Evolutionary conservation across 2,888 invertebrate genomes (phyloP).

Genomic region (Diarsia dahlii): DNA sequence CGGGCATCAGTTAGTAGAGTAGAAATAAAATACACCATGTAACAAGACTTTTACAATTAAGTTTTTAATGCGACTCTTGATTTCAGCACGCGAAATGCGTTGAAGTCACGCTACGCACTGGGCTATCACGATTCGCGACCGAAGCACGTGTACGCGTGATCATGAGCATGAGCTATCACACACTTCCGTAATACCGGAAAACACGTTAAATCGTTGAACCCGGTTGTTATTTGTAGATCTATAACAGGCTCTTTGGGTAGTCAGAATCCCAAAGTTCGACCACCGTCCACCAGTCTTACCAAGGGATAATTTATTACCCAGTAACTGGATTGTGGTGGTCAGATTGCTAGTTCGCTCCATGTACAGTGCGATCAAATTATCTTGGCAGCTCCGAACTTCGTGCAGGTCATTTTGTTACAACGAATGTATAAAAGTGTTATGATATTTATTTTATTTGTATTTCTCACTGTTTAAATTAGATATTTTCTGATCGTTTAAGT

Average conservation of each 20-base stretch:
- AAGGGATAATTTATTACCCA: not conserved
- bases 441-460: too few relatives aligned
- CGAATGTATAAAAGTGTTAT: too few relatives aligned
- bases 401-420: too few relatives aligned
- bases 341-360: not conserved
- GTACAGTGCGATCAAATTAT: too few relatives aligned
- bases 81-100: constrained; percentile 6
- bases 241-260: not conserved
- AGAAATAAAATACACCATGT: too few relatives aligned
- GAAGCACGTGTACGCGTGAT: not conserved
- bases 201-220: not conserved
- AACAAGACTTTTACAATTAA: not conserved
- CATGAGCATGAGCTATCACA: not conserved
- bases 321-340: not conserved
- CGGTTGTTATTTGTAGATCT: not conserved
- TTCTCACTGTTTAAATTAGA: too few relatives aligned
- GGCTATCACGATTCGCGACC: not conserved
- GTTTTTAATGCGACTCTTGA: not conserved
- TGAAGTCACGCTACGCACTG: constrained; percentile 9
- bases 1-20: too few relatives aligned
- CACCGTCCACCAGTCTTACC: too few relatives aligned
- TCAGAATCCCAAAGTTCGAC: not conserved
- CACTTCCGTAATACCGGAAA: not conserved
- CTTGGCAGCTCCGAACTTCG: too few relatives aligned
- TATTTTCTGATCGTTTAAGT: too few relatives aligned